These are phyloP conservation scores for Ephialtes manifestator DNA, from an alignment of 2,888 invertebrate species.

Conservation along the genomic window DNA sequence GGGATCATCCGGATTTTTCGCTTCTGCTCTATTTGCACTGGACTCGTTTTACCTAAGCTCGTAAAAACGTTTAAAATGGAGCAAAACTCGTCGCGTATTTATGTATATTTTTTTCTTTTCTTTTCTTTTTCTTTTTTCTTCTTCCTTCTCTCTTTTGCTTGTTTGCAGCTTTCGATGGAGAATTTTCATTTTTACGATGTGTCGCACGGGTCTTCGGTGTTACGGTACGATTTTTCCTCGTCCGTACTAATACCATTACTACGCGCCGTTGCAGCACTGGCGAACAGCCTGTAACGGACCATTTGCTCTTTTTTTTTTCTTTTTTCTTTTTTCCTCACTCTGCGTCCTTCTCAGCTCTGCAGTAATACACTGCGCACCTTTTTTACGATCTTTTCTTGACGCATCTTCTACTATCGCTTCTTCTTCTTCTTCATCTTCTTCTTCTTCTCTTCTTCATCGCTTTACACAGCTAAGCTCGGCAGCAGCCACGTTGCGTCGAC, in stretches of 20 bases:
- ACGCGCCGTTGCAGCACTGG: not conserved
- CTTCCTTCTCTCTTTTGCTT: not conserved
- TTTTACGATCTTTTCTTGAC: constrained; percentile 42
- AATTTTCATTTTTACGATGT: constrained; percentile 33
- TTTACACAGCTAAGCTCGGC: constrained; percentile 13
- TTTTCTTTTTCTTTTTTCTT: not conserved
- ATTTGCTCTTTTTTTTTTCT: not conserved
- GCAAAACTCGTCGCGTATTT: constrained; percentile 54
- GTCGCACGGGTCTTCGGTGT: constrained; percentile 10
- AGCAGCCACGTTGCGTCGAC: not conserved
- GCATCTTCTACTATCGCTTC: constrained; percentile 8
- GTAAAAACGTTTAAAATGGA: constrained; percentile 69
- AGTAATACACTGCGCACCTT: constrained; percentile 39
- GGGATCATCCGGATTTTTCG: not conserved
- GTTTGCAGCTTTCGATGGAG: constrained; percentile 8
- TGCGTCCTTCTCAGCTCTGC: constrained; percentile 3
- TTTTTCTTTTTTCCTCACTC: constrained; percentile 6
- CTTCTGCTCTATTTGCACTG: not conserved
- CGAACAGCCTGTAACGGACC: constrained; percentile 1
- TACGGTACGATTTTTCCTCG: constrained; percentile 9
- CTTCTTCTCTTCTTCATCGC: not conserved
- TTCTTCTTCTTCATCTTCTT: constrained; percentile 4
- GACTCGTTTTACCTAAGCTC: constrained; percentile 58
- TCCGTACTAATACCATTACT: constrained; percentile 19
- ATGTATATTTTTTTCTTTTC: not conserved